Evolutionary conservation across 2,797 vertebrate genomes (phyloP), one percentile per base, ranked within the genome.

Genomic region (Coranthus polyacanthus): DNA sequence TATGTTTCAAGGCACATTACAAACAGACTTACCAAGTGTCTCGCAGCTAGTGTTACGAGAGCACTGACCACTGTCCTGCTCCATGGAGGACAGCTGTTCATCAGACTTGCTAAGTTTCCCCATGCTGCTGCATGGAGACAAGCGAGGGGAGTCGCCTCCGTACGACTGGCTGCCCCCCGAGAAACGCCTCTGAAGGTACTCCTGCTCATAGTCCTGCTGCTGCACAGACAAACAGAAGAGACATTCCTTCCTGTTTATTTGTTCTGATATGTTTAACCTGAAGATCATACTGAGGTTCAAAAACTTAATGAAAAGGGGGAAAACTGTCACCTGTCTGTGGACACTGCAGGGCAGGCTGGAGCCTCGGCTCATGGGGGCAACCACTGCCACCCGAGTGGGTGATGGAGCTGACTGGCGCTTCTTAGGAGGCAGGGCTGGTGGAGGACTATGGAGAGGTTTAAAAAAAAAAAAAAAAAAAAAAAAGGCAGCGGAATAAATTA

Each of bases 41-140:
- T 99, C 98, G 89, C 97, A 99, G 96, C 97, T 99, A 89, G 97
- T 99, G 92, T 99, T 98, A 70, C 96, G 95, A 39, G 97, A 99
- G 91, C 98, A 98, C 91, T 98, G 97, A 1, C 97, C 98, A 0
- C 97, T 99, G 95, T 99, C 97, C 15, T 96, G 95, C 91, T 98
- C 97, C 93, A 98, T 93, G 0, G 96, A 98, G 0, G 96, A 98
- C 64, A 99, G 96, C 87, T 99, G 97, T 85, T 99, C 98, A 0
- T 98, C 97, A 0, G 98, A 99, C 79, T 96, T 97, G 95, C 97
- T 99, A 50, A 99, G 96, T 64, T 99, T 99, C 54, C 96, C 96
- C 12, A 99, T 97, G 92, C 97, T 99, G 90, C 95, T 96, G 92
- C 96, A 98, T 0, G 98, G 97, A 0, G 97, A 99, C 46, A 99